Percentiles rank a stretch among this genome's conserved stretches.
Conservation (phyloP, 2,797 vertebrate species). For the Poeciliopsis presidionis region DNA sequence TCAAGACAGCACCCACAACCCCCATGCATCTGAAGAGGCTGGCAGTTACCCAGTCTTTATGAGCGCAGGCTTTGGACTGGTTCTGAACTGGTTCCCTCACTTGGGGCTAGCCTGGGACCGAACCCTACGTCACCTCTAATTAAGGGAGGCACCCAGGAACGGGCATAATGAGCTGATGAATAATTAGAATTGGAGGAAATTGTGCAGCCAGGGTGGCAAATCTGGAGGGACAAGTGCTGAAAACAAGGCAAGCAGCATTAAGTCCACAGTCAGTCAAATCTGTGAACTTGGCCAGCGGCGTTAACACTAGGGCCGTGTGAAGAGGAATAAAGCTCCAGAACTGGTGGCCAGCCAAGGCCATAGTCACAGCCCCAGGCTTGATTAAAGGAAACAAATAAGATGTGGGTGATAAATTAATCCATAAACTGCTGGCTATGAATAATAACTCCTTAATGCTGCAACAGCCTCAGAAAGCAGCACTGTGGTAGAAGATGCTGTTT, state of each 20-base stretch:
- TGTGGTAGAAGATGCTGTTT: slow-evolving; percentile 34
- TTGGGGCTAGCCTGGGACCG: slow-evolving; percentile 79
- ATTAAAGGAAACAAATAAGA: slow-evolving; percentile 77
- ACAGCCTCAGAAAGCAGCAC: slow-evolving; percentile 34
- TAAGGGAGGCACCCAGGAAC: slow-evolving; percentile 73
- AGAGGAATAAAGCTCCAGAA: slow-evolving; percentile 82
- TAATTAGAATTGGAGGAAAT: slow-evolving; percentile 91
- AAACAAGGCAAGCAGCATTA: slow-evolving; percentile 93
- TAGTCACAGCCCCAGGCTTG: slow-evolving; percentile 63
- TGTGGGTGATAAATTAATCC: slow-evolving; percentile 78
- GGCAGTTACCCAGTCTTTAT: slow-evolving; percentile 75
- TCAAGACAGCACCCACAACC: slow-evolving; percentile 54
- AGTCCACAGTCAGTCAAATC: slow-evolving; percentile 92
- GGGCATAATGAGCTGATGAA: slow-evolving; percentile 85
- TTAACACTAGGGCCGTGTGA: slow-evolving; percentile 86
- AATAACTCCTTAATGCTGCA: slow-evolving; percentile 52
- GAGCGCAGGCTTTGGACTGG: slow-evolving; percentile 73
- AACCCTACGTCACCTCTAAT: slow-evolving; percentile 82
- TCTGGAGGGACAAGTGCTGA: slow-evolving; percentile 96
- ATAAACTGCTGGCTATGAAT: slow-evolving; percentile 72
- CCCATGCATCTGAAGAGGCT: slow-evolving; percentile 64
- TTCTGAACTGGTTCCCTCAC: slow-evolving; percentile 85
- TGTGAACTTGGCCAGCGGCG: slow-evolving; percentile 85
- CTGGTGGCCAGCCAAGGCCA: slow-evolving; percentile 88
- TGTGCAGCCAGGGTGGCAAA: slow-evolving; percentile 90